Percentiles rank a stretch among this genome's conserved stretches.
phyloP scores from a whole-genome alignment of 2,797 vertebrate species.

The Acanthurus tractus region DNA sequence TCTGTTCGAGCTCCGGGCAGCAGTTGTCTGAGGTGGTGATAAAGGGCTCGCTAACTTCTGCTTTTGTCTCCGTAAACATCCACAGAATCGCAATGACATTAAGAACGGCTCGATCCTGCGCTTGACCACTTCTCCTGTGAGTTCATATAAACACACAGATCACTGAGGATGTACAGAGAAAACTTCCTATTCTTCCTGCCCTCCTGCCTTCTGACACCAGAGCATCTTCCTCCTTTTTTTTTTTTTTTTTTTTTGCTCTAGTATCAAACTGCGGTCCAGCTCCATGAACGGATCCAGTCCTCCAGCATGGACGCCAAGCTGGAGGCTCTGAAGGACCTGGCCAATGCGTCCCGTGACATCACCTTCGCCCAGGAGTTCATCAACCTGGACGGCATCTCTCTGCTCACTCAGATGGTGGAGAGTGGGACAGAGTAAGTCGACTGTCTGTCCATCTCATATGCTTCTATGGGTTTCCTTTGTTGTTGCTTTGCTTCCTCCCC shows the following conservation, averaged over 20 bases:
- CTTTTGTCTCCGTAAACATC: constrained; percentile 56
- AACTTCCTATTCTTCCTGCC: neutral
- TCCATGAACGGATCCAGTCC: constrained; percentile 95
- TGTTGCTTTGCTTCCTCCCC: constrained; percentile 19
- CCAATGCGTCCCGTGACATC: constrained; percentile 93
- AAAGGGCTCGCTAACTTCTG: constrained; percentile 6
- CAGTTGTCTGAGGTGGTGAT: neutral
- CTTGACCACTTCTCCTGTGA: constrained; percentile 95
- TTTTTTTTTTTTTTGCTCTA: constrained; percentile 56
- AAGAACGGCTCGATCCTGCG: constrained; percentile 98
- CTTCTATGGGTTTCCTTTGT: neutral
- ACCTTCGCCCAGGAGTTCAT: constrained; percentile 99
- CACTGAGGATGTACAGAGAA: neutral
- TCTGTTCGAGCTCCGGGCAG: constrained; percentile 3
- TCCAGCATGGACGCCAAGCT: constrained; percentile 99
- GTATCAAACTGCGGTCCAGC: constrained; percentile 93
- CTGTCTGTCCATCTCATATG: neutral
- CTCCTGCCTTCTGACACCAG: neutral
- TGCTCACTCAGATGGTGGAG: constrained; percentile 98
- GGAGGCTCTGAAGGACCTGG: constrained; percentile 95
- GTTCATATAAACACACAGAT: constrained; percentile 57
- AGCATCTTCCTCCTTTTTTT: neutral
- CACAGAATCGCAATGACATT: constrained; percentile 97
- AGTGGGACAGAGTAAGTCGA: constrained; percentile 96
- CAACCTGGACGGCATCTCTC: constrained; percentile 96